Base-by-base conservation (phyloP, 1,140 invertebrate species). In the Oncopodura yosiiana region DNA sequence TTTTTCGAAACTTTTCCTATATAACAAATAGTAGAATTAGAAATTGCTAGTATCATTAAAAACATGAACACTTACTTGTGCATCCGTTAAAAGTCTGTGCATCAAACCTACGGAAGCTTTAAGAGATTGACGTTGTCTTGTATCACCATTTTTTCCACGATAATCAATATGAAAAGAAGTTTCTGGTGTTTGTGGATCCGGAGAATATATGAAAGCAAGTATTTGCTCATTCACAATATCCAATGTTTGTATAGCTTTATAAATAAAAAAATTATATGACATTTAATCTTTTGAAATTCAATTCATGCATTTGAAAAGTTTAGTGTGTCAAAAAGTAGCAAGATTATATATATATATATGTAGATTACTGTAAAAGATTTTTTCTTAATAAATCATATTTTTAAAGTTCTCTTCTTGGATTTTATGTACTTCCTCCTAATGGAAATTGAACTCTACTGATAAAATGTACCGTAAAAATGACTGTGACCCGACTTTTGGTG, bases 1-100 rank as follows among this genome's bases (percentile, higher is more conserved):
- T 81, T 69, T 78, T 78, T 66, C 78, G 76, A 68, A 81, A 80
- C 72, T 81, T 80, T 60, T 71, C 74, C 74, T 78, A 67, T 16
- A 50, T 18, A 26, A 36, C 38, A 45, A 32, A 49, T 16, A 39
- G 6, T 39, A 16, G 16, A 16, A 39, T 43, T 9, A 43, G 6
- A 43, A 26, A n/a, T n/a, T n/a, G n/a, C n/a, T n/a, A n/a, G n/a
- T n/a, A n/a, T n/a, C n/a, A 4, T 2, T 30, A 2, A 23, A 21
- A 19, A 24, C 18, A 49, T 34, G 51, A 49, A 29, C 23, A 27
- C 42, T 60, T 56, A 66, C 65, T 53, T 73, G 73, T 21, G 72
- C 71, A 58, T 74, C 73, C 18, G 70, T 56, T 30, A 74, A 65
- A 18, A 74, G 68, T 27, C 67, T 64, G n/a, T 71, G 59, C 64